A percentile compares a stretch with the other conserved stretches of the same genome.
Evolutionary conservation across 2,888 invertebrate genomes (phyloP).

Genomic region (Heliconius ethilla): DNA sequence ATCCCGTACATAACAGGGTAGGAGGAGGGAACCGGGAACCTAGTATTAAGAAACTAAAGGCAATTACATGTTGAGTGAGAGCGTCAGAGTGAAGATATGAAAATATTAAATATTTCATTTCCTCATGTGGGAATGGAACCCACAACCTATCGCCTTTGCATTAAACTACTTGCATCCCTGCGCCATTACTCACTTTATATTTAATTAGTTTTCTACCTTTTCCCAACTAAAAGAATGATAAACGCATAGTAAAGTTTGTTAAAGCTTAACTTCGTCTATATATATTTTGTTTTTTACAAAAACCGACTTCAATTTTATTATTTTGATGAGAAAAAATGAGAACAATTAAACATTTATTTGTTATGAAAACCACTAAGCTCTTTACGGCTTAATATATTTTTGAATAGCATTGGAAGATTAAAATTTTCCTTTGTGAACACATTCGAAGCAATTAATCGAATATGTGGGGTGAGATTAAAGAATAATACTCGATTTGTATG

Average conservation of each 20-base stretch:
- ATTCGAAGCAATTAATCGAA: constrained; percentile 15
- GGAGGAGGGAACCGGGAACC: not conserved
- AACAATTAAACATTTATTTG: not conserved
- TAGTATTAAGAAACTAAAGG: not conserved
- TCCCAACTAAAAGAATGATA: too few relatives aligned
- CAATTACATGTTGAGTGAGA: not conserved
- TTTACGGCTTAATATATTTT: not conserved
- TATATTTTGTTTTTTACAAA: not conserved
- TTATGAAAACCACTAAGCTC: not conserved
- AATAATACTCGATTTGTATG: not conserved
- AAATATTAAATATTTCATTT: not conserved
- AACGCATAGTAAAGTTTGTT: too few relatives aligned
- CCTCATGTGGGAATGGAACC: not conserved
- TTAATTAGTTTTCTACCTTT: too few relatives aligned
- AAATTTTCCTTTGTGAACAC: constrained; percentile 10
- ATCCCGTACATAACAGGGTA: not conserved
- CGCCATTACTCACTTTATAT: too few relatives aligned
- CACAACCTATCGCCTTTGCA: not conserved
- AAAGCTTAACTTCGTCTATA: too few relatives aligned
- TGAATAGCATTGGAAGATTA: constrained; percentile 16
- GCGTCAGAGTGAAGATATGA: not conserved
- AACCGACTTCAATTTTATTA: not conserved
- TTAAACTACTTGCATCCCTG: too few relatives aligned
- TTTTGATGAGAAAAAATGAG: not conserved
- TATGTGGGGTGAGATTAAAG: constrained; percentile 4